These are phyloP conservation scores for Andrena trimmerana DNA, from an alignment of 2,888 invertebrate genomes.

Conservation along the genomic window DNA sequence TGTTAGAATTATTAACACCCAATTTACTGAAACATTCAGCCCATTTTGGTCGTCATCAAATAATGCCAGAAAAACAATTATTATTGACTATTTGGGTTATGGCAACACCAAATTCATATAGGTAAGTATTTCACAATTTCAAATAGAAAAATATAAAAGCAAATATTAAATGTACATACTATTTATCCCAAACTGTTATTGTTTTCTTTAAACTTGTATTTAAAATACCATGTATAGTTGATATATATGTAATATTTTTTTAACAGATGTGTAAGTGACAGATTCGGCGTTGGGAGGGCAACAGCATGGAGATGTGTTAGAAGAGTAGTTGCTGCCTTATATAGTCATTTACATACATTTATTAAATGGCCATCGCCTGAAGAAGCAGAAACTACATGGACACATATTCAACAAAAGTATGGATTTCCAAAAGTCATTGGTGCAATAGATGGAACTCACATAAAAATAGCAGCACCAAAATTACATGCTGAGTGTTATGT, in stretches of 20 bases:
- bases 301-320: conserved; percentile 33
- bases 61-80: conserved; percentile 15
- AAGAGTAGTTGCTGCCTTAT: background rate
- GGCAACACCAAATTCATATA: conserved; percentile 34
- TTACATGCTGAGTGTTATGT: conserved; percentile 9
- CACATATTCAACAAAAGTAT: conserved; percentile 7
- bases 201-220: background rate
- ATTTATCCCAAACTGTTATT: too few relatives aligned
- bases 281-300: conserved; percentile 25
- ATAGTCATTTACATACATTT: conserved; percentile 6
- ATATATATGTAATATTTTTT: conserved; percentile 7
- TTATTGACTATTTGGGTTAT: conserved; percentile 12
- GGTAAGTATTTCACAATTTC: conserved; percentile 19
- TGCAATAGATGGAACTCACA: conserved; percentile 19
- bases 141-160: conserved; percentile 1
- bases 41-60: too few relatives aligned
- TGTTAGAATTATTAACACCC: conserved; percentile 13
- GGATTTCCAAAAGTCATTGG: conserved; percentile 15
- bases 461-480: conserved; percentile 18
- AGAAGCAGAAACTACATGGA: conserved; percentile 8
- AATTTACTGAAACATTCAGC: background rate
- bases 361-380: conserved; percentile 28
- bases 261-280: conserved; percentile 23
- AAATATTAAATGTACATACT: conserved; percentile 1
- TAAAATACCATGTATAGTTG: background rate